Base-by-base conservation (phyloP, 2,888 invertebrate genomes). In the Chalcis sispes region DNA sequence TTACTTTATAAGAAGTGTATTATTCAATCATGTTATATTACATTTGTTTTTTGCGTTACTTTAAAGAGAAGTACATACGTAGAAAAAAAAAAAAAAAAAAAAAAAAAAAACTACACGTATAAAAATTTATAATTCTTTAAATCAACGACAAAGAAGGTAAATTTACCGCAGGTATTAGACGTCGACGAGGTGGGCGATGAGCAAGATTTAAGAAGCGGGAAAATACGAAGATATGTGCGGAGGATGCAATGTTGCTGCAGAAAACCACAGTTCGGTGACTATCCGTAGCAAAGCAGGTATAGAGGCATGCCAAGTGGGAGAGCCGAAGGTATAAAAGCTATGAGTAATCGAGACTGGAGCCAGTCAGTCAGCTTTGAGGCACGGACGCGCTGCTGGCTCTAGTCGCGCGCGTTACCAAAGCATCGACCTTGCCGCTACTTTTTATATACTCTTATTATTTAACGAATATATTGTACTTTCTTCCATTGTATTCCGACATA, bases 241-340 rank as follows among this genome's bases (percentile, higher is more conserved):
- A 4, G 36, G 4, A 36, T 36, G 10, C 10, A 36, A 36, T 36
- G 10, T 4, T 36, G 10, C 10, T 7, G 36, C 10, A 36, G 4
- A 36, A 36, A 36, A 36, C 5, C 36, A 7, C 4, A 36, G 36
- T 10, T 36, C 10, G 36, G 4, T 36, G 4, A 25, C n/a, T n/a
- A n/a, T n/a, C n/a, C n/a, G n/a, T n/a, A n/a, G n/a, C n/a, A 32
- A 10, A 42, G 52, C 20, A 25, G 10, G 10, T 29, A 13, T 20
- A 20, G 23, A n/a, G 18, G 20, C 18, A n/a, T 8, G 46, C 18
- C 20, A 32, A 56, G 77, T 77, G 77, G 77, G 77, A 71, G 77
- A 71, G 61, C 73, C 77, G 77, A 77, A 64, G 77, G 72, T 77
- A 77, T 77, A 77, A 66, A 72, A 77, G 72, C 77, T 8, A 46